Evolutionary conservation across 2,888 invertebrate species (phyloP).

Genomic region (Lamellibrachia columna): DNA sequence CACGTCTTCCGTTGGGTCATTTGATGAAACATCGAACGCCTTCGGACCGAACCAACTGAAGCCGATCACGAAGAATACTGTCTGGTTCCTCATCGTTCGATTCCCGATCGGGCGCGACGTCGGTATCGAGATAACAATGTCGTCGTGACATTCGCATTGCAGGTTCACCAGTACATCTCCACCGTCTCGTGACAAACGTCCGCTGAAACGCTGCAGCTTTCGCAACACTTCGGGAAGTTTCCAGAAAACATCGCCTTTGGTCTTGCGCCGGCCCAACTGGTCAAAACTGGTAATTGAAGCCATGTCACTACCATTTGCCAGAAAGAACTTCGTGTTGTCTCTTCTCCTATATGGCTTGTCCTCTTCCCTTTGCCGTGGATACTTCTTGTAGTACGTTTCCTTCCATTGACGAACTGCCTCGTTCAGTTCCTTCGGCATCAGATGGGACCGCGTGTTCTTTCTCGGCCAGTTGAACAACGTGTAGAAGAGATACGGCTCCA

Average conservation of each 20-base stretch:
- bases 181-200: slow-evolving; percentile 42
- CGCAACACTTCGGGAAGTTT: slow-evolving; percentile 35
- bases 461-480: slow-evolving; percentile 24
- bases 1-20: slow-evolving; percentile 34
- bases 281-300: slow-evolving; percentile 40
- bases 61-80: slow-evolving; percentile 48
- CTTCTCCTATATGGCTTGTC: slow-evolving; percentile 39
- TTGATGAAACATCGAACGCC: slow-evolving; percentile 44
- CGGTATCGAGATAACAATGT: slow-evolving; percentile 39
- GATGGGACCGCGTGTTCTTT: slow-evolving; percentile 19
- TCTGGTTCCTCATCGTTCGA: slow-evolving; percentile 45
- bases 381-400: slow-evolving; percentile 43
- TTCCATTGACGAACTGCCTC: slow-evolving; percentile 43
- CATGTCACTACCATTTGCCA: slow-evolving; percentile 43
- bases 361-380: slow-evolving; percentile 43
- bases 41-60: slow-evolving; percentile 50
- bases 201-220: slow-evolving; percentile 43
- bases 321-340: slow-evolving; percentile 49
- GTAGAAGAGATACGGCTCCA: slow-evolving; percentile 26
- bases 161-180: slow-evolving; percentile 38
- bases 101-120: slow-evolving; percentile 44
- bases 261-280: slow-evolving; percentile 32
- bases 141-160: slow-evolving; percentile 34
- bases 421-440: slow-evolving; percentile 30
- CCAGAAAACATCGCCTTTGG: slow-evolving; percentile 43